A percentile compares a stretch with the other conserved stretches of the same genome.
Evolutionary conservation across 2,888 invertebrate genomes (phyloP).

Genomic region (Mesochorus sp.): DNA sequence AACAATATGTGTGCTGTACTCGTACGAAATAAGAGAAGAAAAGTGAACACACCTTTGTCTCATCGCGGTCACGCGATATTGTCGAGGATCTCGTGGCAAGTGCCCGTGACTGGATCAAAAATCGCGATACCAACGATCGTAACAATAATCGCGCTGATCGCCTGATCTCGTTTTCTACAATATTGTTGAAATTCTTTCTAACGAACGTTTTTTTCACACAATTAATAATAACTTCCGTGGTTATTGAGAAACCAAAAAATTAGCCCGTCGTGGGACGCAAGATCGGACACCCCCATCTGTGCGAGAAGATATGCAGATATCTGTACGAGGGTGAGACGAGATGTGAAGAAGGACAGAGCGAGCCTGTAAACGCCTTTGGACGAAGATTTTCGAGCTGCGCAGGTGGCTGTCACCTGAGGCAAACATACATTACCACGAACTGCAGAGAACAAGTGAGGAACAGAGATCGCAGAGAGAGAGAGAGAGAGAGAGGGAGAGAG

Average conservation of each 20-base stretch:
- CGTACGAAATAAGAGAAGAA: background rate
- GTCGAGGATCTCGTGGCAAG: background rate
- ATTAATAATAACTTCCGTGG: background rate
- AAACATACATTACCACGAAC: conserved; percentile 77
- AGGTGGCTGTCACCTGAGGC: conserved; percentile 80
- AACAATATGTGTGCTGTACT: too few species aligned
- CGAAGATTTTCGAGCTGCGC: conserved; percentile 69
- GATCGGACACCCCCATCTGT: conserved; percentile 19
- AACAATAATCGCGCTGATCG: background rate
- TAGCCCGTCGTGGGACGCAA: conserved; percentile 24
- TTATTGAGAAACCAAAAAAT: conserved; percentile 30
- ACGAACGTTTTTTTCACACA: background rate
- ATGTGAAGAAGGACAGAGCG: conserved; percentile 1
- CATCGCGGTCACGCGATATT: conserved; percentile 48
- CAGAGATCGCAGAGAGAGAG: background rate
- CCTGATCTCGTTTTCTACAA: background rate
- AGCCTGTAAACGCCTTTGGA: conserved; percentile 55
- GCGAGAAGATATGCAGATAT: conserved; percentile 75
- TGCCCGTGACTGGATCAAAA: conserved; percentile 5
- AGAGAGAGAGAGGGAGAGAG: background rate
- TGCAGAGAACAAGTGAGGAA: conserved; percentile 57
- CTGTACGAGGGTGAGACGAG: conserved; percentile 56
- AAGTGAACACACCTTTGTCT: conserved; percentile 25
- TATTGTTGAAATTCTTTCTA: background rate
- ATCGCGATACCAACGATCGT: conserved; percentile 13